Percentiles rank a stretch among this genome's conserved stretches.
Evolutionary conservation across 2,113 vertebrate species (phyloP).

Genomic region (Probosciger aterrimus): DNA sequence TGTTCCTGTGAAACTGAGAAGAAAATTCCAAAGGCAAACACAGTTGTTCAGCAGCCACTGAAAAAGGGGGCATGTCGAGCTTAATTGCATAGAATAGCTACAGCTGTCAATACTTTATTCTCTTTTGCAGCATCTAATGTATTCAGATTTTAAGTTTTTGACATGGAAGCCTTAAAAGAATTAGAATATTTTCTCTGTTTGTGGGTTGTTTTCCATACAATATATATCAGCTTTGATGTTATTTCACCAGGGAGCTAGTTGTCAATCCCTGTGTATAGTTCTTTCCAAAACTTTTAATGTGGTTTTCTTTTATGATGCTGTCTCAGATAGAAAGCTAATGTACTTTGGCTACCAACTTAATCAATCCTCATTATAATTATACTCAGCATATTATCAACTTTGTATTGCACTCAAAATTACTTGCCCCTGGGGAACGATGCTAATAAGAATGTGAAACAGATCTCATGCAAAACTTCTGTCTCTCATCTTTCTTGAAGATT

Average conservation of each 20-base stretch:
- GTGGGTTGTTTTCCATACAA: conserved; percentile 49
- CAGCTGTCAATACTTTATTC: conserved; percentile 38
- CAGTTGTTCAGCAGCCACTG: not conserved
- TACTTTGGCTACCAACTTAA: conserved; percentile 57
- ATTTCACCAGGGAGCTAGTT: conserved; percentile 40
- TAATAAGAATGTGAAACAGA: conserved; percentile 42
- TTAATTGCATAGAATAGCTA: conserved; percentile 47
- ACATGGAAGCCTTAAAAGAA: conserved; percentile 54
- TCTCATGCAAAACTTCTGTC: conserved; percentile 41
- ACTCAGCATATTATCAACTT: conserved; percentile 51
- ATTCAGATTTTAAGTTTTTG: conserved; percentile 52
- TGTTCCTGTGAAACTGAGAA: conserved; percentile 15
- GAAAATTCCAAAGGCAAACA: conserved; percentile 32
- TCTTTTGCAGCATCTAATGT: conserved; percentile 9
- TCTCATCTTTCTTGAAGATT: conserved; percentile 17
- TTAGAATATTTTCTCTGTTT: conserved; percentile 58
- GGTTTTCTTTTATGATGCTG: conserved; percentile 49
- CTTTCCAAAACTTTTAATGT: conserved; percentile 35
- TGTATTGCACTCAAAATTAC: conserved; percentile 53
- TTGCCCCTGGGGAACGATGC: conserved; percentile 14
- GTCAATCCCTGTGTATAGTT: conserved; percentile 7
- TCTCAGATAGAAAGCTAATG: conserved; percentile 47
- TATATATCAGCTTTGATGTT: conserved; percentile 45
- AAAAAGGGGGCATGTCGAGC: not conserved
- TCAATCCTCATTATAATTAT: conserved; percentile 62